Percentiles rank a stretch among this genome's conserved stretches.
Conservation (phyloP, 2,888 invertebrate species). For the Lathronympha strigana region DNA sequence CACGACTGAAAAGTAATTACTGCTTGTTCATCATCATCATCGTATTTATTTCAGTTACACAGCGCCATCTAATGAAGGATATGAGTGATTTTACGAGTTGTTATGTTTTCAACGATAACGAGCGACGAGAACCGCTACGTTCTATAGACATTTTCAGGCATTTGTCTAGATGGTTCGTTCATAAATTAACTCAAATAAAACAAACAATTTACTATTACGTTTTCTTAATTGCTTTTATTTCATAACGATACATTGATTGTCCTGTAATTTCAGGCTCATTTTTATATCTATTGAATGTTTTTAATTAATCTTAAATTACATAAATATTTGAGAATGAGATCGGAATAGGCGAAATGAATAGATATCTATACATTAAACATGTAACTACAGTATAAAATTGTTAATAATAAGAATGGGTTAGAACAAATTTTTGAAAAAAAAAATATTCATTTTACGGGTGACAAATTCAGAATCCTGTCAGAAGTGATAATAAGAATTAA, state of each 20-base stretch:
- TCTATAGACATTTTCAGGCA: too few species aligned
- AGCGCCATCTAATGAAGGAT: too few species aligned
- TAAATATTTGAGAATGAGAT: slow-evolving; percentile 26
- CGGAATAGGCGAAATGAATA: slow-evolving; percentile 14
- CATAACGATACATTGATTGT: slow-evolving; percentile 73
- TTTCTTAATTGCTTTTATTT: slow-evolving; percentile 79
- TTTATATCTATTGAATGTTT: slow-evolving; percentile 49
- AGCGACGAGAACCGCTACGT: too few species aligned
- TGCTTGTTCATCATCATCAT: too few species aligned
- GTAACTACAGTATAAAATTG: slow-evolving; percentile 29
- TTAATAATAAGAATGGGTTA: slow-evolving; percentile 10
- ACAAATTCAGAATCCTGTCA: too few species aligned
- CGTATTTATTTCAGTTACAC: too few species aligned
- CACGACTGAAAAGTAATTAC: too few species aligned
- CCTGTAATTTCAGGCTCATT: slow-evolving; percentile 52
- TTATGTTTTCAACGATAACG: background rate
- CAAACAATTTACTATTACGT: slow-evolving; percentile 66
- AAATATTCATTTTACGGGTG: too few species aligned
- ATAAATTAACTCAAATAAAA: slow-evolving; percentile 64
- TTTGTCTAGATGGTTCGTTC: too few species aligned
- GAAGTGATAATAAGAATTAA: slow-evolving; percentile 16
- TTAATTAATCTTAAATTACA: slow-evolving; percentile 47
- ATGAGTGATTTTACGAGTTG: too few species aligned
- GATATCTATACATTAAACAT: slow-evolving; percentile 27
- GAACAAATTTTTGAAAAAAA: too few species aligned